phyloP scores from a whole-genome alignment of 2,797 vertebrate species.

The Etheostoma perlongum region DNA sequence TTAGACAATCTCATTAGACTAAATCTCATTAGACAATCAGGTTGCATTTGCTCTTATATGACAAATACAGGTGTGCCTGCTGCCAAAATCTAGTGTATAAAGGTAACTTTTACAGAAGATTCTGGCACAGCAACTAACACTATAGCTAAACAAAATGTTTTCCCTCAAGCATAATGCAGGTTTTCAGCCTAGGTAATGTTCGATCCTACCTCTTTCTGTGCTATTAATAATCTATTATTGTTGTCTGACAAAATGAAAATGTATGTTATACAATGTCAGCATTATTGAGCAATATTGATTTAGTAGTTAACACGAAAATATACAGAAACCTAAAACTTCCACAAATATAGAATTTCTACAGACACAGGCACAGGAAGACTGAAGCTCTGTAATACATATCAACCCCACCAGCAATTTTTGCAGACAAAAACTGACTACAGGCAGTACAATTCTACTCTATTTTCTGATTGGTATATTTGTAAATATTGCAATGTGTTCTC shows the following conservation, averaged over 20 bases:
- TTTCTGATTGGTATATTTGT: not conserved
- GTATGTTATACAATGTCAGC: not conserved
- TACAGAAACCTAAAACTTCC: not conserved
- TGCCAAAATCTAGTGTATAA: not conserved
- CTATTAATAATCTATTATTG: not conserved
- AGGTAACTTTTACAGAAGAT: not conserved
- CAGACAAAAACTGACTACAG: not conserved
- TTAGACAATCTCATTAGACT: not conserved
- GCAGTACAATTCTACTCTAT: not conserved
- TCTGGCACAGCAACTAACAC: not conserved
- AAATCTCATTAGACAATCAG: not conserved
- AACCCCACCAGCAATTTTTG: not conserved
- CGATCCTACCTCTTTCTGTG: not conserved
- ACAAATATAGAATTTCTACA: not conserved
- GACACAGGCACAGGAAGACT: not conserved
- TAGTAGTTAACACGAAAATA: not conserved
- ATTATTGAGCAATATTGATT: not conserved
- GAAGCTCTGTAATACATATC: not conserved
- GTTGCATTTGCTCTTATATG: constrained; percentile 12
- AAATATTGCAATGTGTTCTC: not conserved
- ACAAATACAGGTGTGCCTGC: not conserved
- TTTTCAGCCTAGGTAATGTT: not conserved
- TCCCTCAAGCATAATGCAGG: not conserved
- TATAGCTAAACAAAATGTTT: not conserved
- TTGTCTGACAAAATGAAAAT: constrained; percentile 1